These are phyloP conservation scores for Dryocosmus kuriphilus DNA, from an alignment of 2,888 invertebrate species.

Conservation along the genomic window DNA sequence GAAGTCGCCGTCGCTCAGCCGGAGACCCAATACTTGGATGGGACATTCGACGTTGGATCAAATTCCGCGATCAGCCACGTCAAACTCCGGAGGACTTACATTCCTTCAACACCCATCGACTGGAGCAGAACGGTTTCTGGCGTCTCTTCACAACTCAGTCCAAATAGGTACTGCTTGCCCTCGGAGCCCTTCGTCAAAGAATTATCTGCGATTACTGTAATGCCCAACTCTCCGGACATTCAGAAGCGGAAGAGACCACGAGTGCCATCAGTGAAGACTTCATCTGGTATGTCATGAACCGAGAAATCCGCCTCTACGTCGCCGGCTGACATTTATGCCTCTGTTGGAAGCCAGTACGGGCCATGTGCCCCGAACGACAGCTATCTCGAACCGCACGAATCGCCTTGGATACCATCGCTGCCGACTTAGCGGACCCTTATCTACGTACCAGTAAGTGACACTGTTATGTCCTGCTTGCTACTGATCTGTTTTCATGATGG, in stretches of 20 bases:
- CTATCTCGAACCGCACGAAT: not conserved
- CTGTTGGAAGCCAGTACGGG: not conserved
- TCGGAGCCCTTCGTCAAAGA: not conserved
- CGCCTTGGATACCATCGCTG: constrained; percentile 44
- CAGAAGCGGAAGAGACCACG: constrained; percentile 20
- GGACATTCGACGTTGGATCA: too few relatives aligned
- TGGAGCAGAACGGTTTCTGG: too few relatives aligned
- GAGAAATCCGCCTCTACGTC: not conserved
- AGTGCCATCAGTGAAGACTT: not conserved
- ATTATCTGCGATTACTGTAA: not conserved
- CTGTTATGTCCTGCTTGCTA: constrained; percentile 53
- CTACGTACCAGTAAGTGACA: constrained; percentile 35
- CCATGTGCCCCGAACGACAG: not conserved
- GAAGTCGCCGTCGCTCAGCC: too few relatives aligned
- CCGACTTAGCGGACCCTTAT: constrained; percentile 48
- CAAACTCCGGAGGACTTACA: too few relatives aligned
- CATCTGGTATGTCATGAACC: constrained; percentile 7
- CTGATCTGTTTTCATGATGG: constrained; percentile 58
- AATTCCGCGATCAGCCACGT: too few relatives aligned
- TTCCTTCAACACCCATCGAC: not conserved
- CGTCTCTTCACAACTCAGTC: too few relatives aligned
- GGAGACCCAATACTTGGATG: too few relatives aligned
- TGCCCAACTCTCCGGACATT: not conserved
- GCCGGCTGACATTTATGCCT: not conserved
- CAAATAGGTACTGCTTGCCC: not conserved